phyloP scores from a whole-genome alignment of 2,797 vertebrate genomes.

The Halcyon leucocephala region DNA sequence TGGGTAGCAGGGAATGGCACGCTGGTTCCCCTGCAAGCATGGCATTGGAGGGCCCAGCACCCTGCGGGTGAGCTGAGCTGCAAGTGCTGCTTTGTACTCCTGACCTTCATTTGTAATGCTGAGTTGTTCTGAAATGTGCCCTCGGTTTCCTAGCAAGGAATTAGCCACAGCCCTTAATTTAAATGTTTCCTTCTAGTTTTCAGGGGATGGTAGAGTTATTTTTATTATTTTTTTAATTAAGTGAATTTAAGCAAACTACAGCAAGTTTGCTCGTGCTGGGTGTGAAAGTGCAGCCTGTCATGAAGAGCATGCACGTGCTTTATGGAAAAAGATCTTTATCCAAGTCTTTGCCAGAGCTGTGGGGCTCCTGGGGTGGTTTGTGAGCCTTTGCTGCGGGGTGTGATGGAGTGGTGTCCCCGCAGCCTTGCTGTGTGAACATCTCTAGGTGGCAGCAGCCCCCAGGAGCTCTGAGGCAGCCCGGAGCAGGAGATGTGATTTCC shows the following conservation, averaged over 20 bases:
- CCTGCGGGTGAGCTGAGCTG: background rate
- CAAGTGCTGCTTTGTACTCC: background rate
- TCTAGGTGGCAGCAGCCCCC: slow-evolving; percentile 69
- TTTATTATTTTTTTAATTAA: background rate
- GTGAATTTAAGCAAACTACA: background rate
- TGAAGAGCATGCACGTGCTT: accelerated
- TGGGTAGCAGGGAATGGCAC: accelerated
- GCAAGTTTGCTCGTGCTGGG: accelerated
- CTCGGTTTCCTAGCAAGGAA: background rate
- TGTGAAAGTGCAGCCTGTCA: background rate
- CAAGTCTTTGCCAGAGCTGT: accelerated
- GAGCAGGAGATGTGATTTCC: background rate
- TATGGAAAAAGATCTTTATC: background rate
- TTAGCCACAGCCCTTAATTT: background rate
- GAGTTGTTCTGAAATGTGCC: background rate
- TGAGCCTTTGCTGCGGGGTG: background rate
- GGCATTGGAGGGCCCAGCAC: background rate
- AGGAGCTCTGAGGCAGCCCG: slow-evolving; percentile 10
- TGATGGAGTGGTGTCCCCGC: background rate
- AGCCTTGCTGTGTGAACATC: background rate
- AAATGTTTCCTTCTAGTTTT: background rate
- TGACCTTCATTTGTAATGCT: background rate
- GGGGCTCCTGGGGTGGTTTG: background rate
- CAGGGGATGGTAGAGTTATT: background rate
- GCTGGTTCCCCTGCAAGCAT: accelerated